Evolutionary conservation across 2,797 vertebrate species (phyloP).

Genomic region (Cyclopterus lumpus): DNA sequence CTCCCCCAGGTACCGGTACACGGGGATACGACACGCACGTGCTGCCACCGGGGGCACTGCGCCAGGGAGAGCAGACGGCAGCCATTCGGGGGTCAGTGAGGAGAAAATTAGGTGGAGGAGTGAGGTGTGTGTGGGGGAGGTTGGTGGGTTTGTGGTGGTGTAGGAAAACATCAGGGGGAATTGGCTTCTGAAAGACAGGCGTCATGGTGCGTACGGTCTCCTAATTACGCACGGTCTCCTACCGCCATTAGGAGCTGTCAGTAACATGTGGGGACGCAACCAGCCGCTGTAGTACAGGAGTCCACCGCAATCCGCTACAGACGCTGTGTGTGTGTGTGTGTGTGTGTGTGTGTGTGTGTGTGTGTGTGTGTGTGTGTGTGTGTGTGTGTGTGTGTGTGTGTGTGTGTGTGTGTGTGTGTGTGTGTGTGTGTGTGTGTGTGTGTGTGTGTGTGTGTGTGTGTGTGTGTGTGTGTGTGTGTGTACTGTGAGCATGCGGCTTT

Average conservation of each 20-base stretch:
- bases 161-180: conserved; percentile 58
- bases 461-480: neutral
- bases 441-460: neutral
- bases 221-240: conserved; percentile 78
- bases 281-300: conserved; percentile 56
- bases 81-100: conserved; percentile 70
- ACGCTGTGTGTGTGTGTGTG: neutral
- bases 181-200: conserved; percentile 70
- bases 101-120: conserved; percentile 60
- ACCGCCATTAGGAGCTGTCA: conserved; percentile 74
- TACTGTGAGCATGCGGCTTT: neutral
- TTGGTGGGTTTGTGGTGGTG: conserved; percentile 34
- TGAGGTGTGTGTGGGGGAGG: conserved; percentile 22
- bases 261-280: conserved; percentile 65
- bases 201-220: conserved; percentile 63
- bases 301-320: conserved; percentile 35
- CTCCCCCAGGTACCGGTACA: conserved; percentile 78
- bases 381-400: neutral
- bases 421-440: neutral
- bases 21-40: conserved; percentile 55
- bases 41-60: conserved; percentile 72
- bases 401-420: neutral
- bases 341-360: neutral
- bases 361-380: neutral
- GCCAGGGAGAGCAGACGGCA: conserved; percentile 77